A percentile compares a stretch with the other conserved stretches of the same genome.
These are phyloP conservation scores for Acanthosepion esculentum DNA, from an alignment of 2,888 invertebrate genomes.

Conservation along the genomic window DNA sequence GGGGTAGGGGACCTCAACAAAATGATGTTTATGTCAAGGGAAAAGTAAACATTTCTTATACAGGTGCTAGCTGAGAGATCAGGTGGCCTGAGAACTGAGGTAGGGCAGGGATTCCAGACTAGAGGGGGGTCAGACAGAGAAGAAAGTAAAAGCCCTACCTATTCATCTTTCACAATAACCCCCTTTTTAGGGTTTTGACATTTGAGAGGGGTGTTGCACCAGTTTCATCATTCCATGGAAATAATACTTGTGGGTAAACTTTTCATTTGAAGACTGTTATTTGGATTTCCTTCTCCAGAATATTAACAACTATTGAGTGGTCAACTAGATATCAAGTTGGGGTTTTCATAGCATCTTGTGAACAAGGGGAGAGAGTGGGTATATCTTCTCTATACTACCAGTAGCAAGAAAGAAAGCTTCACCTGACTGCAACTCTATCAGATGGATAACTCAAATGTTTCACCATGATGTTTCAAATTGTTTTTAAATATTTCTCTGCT, in stretches of 20 bases:
- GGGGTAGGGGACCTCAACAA: neutral
- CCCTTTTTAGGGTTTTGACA: neutral
- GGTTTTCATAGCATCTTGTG: too few relatives aligned
- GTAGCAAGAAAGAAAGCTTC: too few relatives aligned
- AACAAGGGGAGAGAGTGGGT: too few relatives aligned
- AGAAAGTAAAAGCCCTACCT: neutral
- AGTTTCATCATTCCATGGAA: too few relatives aligned
- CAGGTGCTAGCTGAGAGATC: neutral
- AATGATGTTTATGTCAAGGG: conserved; percentile 7
- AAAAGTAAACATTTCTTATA: neutral
- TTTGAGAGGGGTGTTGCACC: neutral
- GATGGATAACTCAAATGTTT: too few relatives aligned
- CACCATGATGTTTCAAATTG: too few relatives aligned
- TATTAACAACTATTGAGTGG: neutral
- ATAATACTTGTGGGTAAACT: neutral
- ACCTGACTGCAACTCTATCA: too few relatives aligned
- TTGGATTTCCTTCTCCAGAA: neutral
- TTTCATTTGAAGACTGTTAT: neutral
- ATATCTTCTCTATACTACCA: too few relatives aligned
- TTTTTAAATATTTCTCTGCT: too few relatives aligned
- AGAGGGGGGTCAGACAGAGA: neutral
- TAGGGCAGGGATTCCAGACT: neutral
- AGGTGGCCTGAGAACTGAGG: neutral
- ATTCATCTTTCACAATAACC: neutral
- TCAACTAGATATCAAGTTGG: neutral